Base-by-base conservation (phyloP, 2,888 invertebrate species). In the Fragum fragum region DNA sequence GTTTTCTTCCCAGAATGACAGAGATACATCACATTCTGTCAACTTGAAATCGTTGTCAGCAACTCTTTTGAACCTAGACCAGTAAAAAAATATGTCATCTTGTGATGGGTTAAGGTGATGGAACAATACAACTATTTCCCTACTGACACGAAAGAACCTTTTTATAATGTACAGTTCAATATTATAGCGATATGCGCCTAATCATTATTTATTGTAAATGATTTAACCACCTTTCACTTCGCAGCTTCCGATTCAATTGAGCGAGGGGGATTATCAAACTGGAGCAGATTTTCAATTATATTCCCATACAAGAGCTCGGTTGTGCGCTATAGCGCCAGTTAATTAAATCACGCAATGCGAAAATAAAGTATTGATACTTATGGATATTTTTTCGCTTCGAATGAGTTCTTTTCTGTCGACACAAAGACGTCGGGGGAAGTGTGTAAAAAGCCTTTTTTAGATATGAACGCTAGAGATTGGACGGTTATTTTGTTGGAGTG, bases 311-410 rank as follows among this genome's bases (percentile, higher is more conserved):
- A 76, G 76, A 53, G 29, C 81, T 28, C 76, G 42, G 73, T 73
- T 61, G 76, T 74, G 63, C 23, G 76, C 72, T 73, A 36, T 81
- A 72, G 70, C 68, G 29, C 39, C 72, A 82, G 78, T 83, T 83
- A 83, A 83, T 83, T 83, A 83, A 79, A 83, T 79, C 83, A 79
- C 79, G 79, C 76, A 73, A 83, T 52, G 79, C 71, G 42, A 66
- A 42, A 66, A 66, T 42, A 66, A 66, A 66, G 66, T 66, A 66
- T 66, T 66, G 66, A 66, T 66, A 66, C 66, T 66, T 66, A 66
- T 66, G 66, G 66, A 66, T 66, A 66, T 66, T 39, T 66, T 66
- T 66, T 39, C 66, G 66, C 66, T 42, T 66, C 66, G 66, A 42
- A 66, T 66, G 66, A 66, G 42, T 26, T 66, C 42, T 26, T 66